Evolutionary conservation across 2,113 vertebrate species (phyloP), one percentile per base, ranked within the genome.

Genomic region (Oryzias celebensis): DNA sequence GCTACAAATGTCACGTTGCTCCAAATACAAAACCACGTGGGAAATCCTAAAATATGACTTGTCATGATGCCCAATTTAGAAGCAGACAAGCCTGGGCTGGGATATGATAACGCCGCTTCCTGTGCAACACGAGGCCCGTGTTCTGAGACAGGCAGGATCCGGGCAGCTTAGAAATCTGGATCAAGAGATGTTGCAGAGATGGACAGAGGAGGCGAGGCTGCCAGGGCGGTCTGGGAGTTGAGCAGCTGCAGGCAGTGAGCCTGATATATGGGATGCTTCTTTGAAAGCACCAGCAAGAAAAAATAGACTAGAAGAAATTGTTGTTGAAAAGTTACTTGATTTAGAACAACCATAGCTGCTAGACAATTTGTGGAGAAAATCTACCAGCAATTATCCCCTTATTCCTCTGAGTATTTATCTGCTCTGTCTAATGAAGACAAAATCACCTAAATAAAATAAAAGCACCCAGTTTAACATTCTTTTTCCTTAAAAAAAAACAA

Each of bases 11-110:
- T 81, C 82, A 77, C 68, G 77, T 83, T 47, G 57, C 60, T 78
- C 65, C 75, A 78, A 86, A 84, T 81, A 66, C 69, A 71, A 76
- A 81, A 61, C 61, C 73, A 78, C 78, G 76, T 72, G 77, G 73
- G 77, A 82, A 84, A 73, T 69, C 63, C 65, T 64, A 52, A 79
- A 87, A 87, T 84, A 86, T 56, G 74, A 76, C 69, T 82, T 74
- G 60, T 81, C 55, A 66, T 58, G 61, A 82, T 78, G 77, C 61
- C 85, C 83, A 72, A 82, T 80, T 86, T 75, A 71, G 51, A 76
- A 76, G 62, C 62, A 46, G 58, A 43, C 47, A 14, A 41, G 59
- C 16, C 55, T 49, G 44, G 64, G 67, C 24, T 22, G 36, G 10
- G 68, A 55, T 51, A 71, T 59, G 68, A 76, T 75, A 74, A 82